These are phyloP conservation scores for Acanthochromis polyacanthus DNA, from an alignment of 2,113 vertebrate genomes.

Conservation along the genomic window DNA sequence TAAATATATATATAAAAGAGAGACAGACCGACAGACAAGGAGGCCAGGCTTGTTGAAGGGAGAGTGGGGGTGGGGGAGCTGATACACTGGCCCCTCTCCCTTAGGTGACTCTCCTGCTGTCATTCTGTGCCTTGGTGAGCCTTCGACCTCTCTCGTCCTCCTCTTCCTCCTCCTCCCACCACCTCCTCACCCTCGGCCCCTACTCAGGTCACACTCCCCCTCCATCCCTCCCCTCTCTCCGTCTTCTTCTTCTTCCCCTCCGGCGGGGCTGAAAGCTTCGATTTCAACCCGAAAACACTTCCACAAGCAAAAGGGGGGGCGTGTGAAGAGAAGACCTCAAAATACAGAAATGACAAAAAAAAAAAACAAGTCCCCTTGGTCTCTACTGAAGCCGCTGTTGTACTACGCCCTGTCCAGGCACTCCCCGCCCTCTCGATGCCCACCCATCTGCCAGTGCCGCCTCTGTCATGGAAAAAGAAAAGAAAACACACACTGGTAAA, in stretches of 20 bases:
- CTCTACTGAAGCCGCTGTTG: constrained; percentile 53
- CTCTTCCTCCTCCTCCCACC: constrained; percentile 59
- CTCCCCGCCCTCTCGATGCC: constrained; percentile 24
- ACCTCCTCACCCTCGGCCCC: constrained; percentile 30
- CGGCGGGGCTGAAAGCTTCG: constrained; percentile 25
- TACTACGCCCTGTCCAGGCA: constrained; percentile 46
- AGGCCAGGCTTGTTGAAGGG: constrained; percentile 85
- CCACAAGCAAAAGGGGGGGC: constrained; percentile 33
- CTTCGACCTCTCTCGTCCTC: constrained; percentile 83
- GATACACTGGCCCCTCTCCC: constrained; percentile 73
- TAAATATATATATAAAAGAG: constrained; percentile 51
- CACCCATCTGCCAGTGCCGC: constrained; percentile 56
- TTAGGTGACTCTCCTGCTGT: constrained; percentile 85
- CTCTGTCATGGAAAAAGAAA: constrained; percentile 56
- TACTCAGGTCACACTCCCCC: constrained; percentile 72
- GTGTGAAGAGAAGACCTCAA: constrained; percentile 44
- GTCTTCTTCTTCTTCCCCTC: constrained; percentile 24
- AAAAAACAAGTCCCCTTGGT: constrained; percentile 22
- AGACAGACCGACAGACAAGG: constrained; percentile 67
- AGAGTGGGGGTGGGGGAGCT: constrained; percentile 81
- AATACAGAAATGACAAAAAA: neutral
- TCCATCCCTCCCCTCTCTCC: constrained; percentile 1
- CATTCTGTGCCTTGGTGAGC: constrained; percentile 96
- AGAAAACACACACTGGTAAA: constrained; percentile 71
- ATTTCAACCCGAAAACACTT: constrained; percentile 63